Conservation (phyloP, 1,140 invertebrate species). For the Bombyx mandarina region DNA sequence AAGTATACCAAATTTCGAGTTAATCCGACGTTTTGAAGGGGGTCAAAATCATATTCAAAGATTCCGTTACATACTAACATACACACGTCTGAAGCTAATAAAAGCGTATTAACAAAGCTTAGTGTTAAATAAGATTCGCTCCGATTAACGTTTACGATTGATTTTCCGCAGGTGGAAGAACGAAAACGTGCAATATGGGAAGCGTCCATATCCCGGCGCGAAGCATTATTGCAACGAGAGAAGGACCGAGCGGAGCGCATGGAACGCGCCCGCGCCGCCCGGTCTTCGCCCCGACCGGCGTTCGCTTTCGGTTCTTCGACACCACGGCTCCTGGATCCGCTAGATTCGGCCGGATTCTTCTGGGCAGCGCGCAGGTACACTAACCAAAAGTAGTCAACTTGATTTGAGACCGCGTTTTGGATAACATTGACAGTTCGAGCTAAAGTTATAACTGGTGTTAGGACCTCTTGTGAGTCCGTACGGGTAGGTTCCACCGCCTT, state of each 20-base stretch:
- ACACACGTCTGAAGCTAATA: no score
- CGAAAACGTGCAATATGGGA: conserved; percentile 89
- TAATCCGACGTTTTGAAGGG: no score
- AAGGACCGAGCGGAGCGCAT: conserved; percentile 87
- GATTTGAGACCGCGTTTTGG: no score
- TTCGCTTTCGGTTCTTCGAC: conserved; percentile 94
- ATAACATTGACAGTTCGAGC: no score
- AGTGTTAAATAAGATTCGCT: no score
- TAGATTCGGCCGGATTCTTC: conserved; percentile 82
- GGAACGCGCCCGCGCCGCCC: conserved; percentile 87
- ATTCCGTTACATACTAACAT: no score
- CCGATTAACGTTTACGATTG: neutral
- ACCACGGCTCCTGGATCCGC: conserved; percentile 86
- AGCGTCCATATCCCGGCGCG: conserved; percentile 85
- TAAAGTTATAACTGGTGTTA: neutral
- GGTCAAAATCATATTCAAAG: no score
- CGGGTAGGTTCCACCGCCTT: no score
- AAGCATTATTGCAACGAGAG: conserved; percentile 87
- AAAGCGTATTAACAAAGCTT: no score
- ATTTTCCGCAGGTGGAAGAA: conserved; percentile 81
- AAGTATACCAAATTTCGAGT: no score
- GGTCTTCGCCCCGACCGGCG: conserved; percentile 79
- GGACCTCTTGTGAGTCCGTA: no score
- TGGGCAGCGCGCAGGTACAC: conserved; percentile 82
- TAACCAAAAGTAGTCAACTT: no score